These are phyloP conservation scores for Lepisosteus osseus DNA, from an alignment of 2,113 vertebrate species.

Conservation along the genomic window DNA sequence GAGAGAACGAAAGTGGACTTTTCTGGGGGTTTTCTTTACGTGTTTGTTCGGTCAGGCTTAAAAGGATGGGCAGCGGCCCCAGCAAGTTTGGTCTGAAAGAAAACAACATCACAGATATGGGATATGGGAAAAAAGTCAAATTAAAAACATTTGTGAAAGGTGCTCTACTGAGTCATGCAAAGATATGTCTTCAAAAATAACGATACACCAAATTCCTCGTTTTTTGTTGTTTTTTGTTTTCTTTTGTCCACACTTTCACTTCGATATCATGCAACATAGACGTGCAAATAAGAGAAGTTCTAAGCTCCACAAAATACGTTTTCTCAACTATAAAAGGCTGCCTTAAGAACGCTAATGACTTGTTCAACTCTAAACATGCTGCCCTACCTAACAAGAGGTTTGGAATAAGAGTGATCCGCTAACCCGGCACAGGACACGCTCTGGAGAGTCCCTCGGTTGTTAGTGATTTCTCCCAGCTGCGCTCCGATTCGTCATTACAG, in stretches of 20 bases:
- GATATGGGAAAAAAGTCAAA: slow-evolving; percentile 43
- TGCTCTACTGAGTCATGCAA: slow-evolving; percentile 67
- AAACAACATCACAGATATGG: slow-evolving; percentile 46
- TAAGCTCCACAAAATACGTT: slow-evolving; percentile 77
- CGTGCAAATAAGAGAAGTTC: slow-evolving; percentile 80
- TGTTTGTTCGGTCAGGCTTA: slow-evolving; percentile 35
- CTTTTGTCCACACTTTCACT: slow-evolving; percentile 65
- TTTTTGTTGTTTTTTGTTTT: slow-evolving; percentile 43
- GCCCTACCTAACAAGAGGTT: slow-evolving; percentile 58
- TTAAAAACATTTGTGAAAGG: slow-evolving; percentile 33
- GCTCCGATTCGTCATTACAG: slow-evolving; percentile 42
- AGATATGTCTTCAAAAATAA: slow-evolving; percentile 62
- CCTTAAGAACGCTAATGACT: slow-evolving; percentile 73
- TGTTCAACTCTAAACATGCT: slow-evolving; percentile 69
- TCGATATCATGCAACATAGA: slow-evolving; percentile 77
- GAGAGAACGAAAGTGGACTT: slow-evolving; percentile 28
- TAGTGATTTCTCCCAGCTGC: slow-evolving; percentile 58
- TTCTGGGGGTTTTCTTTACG: slow-evolving; percentile 24
- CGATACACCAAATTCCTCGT: slow-evolving; percentile 54
- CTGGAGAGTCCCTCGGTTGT: slow-evolving; percentile 50
- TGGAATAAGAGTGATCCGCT: slow-evolving; percentile 60
- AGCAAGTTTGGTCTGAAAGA: slow-evolving; percentile 30
- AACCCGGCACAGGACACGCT: slow-evolving; percentile 66
- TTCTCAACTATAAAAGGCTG: slow-evolving; percentile 76
- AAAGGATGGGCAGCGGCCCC: slow-evolving; percentile 45